Evolutionary conservation across 2,888 invertebrate species (phyloP).

Genomic region (Argyra leucocephala): DNA sequence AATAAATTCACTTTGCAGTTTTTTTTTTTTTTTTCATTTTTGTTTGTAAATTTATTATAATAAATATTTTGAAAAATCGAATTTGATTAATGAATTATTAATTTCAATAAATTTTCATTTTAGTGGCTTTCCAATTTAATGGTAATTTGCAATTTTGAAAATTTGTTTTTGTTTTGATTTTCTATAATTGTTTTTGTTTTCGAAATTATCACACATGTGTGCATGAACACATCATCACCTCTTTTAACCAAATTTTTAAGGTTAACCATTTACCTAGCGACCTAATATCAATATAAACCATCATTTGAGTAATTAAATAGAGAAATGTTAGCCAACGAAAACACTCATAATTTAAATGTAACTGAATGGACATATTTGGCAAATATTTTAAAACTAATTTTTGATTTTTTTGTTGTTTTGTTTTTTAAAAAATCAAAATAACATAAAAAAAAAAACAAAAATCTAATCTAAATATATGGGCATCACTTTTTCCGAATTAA

Average conservation of each 20-base stretch:
- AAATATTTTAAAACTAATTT: no score
- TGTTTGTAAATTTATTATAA: no score
- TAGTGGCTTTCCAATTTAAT: constrained; percentile 1
- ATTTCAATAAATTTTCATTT: not conserved
- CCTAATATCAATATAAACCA: constrained; percentile 1
- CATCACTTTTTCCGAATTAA: no score
- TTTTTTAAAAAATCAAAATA: not conserved
- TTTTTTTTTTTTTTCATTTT: no score
- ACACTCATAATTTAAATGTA: no score
- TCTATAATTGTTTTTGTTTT: not conserved
- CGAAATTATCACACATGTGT: not conserved
- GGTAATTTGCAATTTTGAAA: not conserved
- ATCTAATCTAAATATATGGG: not conserved
- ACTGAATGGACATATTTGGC: no score
- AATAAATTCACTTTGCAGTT: no score
- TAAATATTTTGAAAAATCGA: no score
- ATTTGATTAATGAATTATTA: not conserved
- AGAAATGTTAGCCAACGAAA: no score
- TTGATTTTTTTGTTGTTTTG: no score
- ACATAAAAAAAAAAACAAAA: not conserved
- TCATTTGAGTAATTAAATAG: no score
- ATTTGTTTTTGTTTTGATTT: not conserved
- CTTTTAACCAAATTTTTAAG: not conserved
- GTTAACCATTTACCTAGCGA: not conserved
- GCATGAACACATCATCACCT: not conserved